Percentiles rank a stretch among this genome's conserved stretches.
Evolutionary conservation across 1,140 invertebrate species (phyloP).

Genomic region (Drosophila cardini): DNA sequence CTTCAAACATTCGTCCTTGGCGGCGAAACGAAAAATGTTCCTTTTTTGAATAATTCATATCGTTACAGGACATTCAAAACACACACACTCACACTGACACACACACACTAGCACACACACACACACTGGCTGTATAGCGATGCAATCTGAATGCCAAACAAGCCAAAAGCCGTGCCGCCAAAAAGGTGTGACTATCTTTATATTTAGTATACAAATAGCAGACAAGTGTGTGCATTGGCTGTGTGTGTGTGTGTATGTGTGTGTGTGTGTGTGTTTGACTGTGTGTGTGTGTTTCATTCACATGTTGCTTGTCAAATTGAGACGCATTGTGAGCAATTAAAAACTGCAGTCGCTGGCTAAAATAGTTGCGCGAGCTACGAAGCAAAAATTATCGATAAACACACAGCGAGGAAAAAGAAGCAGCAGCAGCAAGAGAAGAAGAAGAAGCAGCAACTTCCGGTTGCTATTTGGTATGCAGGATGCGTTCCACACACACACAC

Average conservation of each 20-base stretch:
- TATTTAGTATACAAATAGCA: slow-evolving; percentile 4
- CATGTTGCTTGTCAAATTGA: slow-evolving; percentile 80
- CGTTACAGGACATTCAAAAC: slow-evolving; percentile 84
- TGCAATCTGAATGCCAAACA: slow-evolving; percentile 84
- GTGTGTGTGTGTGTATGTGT: slow-evolving; percentile 1
- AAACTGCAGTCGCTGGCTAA: slow-evolving; percentile 52
- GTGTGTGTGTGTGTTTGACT: slow-evolving; percentile 11
- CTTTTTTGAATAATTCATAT: slow-evolving; percentile 84
- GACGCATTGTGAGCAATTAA: slow-evolving; percentile 67
- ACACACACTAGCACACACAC: slow-evolving; percentile 79
- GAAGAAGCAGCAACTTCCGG: slow-evolving; percentile 59
- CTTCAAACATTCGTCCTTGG: slow-evolving; percentile 84
- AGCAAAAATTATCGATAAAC: slow-evolving; percentile 62
- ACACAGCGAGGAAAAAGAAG: not conserved
- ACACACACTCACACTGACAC: slow-evolving; percentile 80
- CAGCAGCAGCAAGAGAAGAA: not conserved
- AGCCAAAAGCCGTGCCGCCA: slow-evolving; percentile 28
- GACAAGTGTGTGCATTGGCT: slow-evolving; percentile 6
- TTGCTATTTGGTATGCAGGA: slow-evolving; percentile 73
- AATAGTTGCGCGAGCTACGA: slow-evolving; percentile 60
- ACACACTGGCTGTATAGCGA: slow-evolving; percentile 58
- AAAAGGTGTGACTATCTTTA: slow-evolving; percentile 27
- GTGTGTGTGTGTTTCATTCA: slow-evolving; percentile 35
- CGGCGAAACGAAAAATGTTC: slow-evolving; percentile 71
- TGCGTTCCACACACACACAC: slow-evolving; percentile 60